Evolutionary conservation across 2,888 invertebrate species (phyloP).

Genomic region (Eilema griseolum): DNA sequence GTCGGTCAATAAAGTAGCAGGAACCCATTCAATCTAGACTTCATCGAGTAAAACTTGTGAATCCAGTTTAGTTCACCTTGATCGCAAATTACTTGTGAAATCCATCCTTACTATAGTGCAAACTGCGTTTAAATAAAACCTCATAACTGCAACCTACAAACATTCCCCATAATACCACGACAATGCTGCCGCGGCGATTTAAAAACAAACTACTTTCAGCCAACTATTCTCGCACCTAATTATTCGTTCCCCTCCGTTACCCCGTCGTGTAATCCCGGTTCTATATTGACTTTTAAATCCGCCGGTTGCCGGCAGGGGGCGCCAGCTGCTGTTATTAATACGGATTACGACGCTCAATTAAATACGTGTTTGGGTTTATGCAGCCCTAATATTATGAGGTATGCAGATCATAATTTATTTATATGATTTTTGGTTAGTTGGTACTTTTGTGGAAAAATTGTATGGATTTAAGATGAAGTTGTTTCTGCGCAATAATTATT

Average conservation of each 20-base stretch:
- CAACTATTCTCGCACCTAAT: conserved; percentile 37
- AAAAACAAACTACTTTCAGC: conserved; percentile 6
- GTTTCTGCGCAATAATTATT: background rate
- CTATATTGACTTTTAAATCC: conserved; percentile 69
- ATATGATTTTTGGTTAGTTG: conserved; percentile 7
- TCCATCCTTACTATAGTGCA: background rate
- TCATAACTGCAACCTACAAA: background rate
- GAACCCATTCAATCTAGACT: background rate
- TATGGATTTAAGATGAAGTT: background rate
- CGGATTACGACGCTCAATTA: conserved; percentile 65
- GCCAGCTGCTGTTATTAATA: conserved; percentile 65
- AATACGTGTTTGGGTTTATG: conserved; percentile 49
- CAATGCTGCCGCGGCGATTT: background rate
- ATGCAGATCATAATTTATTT: conserved; percentile 33
- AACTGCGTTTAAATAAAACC: background rate
- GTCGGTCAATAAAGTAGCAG: too few relatives aligned
- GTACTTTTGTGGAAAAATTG: background rate
- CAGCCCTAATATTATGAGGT: conserved; percentile 41
- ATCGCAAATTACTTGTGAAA: background rate
- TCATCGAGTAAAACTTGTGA: background rate
- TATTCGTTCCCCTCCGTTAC: conserved; percentile 42
- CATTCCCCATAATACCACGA: too few relatives aligned
- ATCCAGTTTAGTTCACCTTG: background rate
- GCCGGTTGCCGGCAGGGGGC: conserved; percentile 51
- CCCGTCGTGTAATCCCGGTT: conserved; percentile 40